phyloP scores from a whole-genome alignment of 2,888 invertebrate genomes.

The Euproctis similis region DNA sequence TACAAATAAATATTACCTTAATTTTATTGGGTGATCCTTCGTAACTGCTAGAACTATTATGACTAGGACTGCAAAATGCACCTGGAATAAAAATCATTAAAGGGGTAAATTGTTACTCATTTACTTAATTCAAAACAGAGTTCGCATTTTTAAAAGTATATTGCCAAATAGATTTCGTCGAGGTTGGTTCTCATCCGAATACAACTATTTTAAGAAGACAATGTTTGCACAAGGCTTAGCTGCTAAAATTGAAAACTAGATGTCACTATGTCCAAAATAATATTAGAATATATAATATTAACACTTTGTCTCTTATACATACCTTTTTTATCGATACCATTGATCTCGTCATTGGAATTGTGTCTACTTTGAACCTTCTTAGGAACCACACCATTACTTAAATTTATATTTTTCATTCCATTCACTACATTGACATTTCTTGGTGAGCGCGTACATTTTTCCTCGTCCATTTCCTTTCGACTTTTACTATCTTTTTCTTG shows the following conservation, averaged over 20 bases:
- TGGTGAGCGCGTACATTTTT: slow-evolving; percentile 44
- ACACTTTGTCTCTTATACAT: slow-evolving; percentile 1
- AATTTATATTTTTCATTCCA: slow-evolving; percentile 62
- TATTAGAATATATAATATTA: too few relatives aligned
- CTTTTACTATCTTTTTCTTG: slow-evolving; percentile 44
- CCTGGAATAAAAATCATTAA: slow-evolving; percentile 47
- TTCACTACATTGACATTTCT: slow-evolving; percentile 64
- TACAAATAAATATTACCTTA: too few relatives aligned
- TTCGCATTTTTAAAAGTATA: too few relatives aligned
- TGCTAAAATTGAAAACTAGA: too few relatives aligned
- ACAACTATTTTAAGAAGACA: too few relatives aligned
- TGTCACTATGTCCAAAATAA: too few relatives aligned
- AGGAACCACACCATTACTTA: slow-evolving; percentile 58
- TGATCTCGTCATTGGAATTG: slow-evolving; percentile 56
- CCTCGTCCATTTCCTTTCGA: slow-evolving; percentile 38
- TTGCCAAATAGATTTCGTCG: too few relatives aligned
- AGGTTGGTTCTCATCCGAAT: too few relatives aligned
- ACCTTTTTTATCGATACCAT: slow-evolving; percentile 61
- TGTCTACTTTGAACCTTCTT: slow-evolving; percentile 57
- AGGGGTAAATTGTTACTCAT: too few relatives aligned
- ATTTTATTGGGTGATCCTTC: slow-evolving; percentile 66
- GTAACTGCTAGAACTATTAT: slow-evolving; percentile 50
- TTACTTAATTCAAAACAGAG: too few relatives aligned
- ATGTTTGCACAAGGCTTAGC: too few relatives aligned
- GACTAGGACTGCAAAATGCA: slow-evolving; percentile 55